Percentiles rank a stretch among this genome's conserved stretches.
Conservation (phyloP, 2,113 vertebrate species). For the Etheostoma cragini region DNA sequence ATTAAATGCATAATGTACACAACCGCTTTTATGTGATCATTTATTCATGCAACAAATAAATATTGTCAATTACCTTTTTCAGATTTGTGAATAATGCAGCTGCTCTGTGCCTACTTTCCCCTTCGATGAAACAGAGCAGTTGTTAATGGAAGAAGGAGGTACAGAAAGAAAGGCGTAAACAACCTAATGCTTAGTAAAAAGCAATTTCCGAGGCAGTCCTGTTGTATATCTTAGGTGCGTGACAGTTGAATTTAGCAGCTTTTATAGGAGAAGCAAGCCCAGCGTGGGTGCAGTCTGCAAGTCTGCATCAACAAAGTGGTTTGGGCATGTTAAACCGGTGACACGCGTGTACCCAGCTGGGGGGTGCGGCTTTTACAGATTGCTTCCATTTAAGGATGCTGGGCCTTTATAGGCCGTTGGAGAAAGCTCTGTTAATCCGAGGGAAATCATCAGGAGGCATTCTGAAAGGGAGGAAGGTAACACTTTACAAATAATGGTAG, state of each 20-base stretch:
- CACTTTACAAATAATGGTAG: too few species aligned
- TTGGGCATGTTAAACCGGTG: slow-evolving; percentile 35
- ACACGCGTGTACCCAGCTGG: slow-evolving; percentile 40
- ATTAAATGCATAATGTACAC: slow-evolving; percentile 6
- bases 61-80: slow-evolving; percentile 34
- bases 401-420: neutral
- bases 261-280: slow-evolving; percentile 6
- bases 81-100: slow-evolving; percentile 54
- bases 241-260: slow-evolving; percentile 21
- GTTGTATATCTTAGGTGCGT: slow-evolving; percentile 10
- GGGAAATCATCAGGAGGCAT: slow-evolving; percentile 26
- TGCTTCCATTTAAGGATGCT: slow-evolving; percentile 29
- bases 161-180: slow-evolving; percentile 12
- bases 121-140: slow-evolving; percentile 25
- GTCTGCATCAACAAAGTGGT: slow-evolving; percentile 33
- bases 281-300: slow-evolving; percentile 22
- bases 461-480: neutral
- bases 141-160: slow-evolving; percentile 26
- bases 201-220: neutral
- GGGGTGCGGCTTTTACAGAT: slow-evolving; percentile 33
- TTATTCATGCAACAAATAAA: slow-evolving; percentile 51
- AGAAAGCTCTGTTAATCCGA: slow-evolving; percentile 24
- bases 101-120: neutral
- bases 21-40: slow-evolving; percentile 43
- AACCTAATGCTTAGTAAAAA: slow-evolving; percentile 29